Evolutionary conservation across 2,797 vertebrate genomes (phyloP), one percentile per base, ranked within the genome.

Genomic region (Enteromius radiatus): DNA sequence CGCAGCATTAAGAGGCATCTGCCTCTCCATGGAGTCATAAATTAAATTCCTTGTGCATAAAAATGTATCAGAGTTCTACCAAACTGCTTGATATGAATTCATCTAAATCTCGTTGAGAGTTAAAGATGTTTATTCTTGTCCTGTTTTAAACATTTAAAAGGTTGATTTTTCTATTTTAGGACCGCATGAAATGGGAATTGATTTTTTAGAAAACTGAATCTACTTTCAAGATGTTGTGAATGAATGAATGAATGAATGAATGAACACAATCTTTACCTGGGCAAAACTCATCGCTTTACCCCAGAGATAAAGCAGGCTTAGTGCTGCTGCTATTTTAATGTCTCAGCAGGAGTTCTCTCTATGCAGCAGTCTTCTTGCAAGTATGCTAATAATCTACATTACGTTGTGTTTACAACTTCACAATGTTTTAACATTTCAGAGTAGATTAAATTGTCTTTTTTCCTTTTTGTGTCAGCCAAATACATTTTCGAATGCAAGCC

Each of bases 1-100:
- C 82, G 38, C 86, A 81, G 87, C 88, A 87, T 84, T 82, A 85
- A 82, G 89, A 87, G 21, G 12, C 43, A 74, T 64, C 19, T 38
- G 33, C 11, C n/a, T 65, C 33, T 38, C 45, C 56, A 36, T 12
- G 4, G 15, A 76, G 69, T 63, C 36, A n/a, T 19, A 43, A 23
- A 71, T 71, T 52, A 75, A 10, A 81, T 81, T 64, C 43, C 41
- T 64, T 52, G 14, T 8, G 14, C 43, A 74, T 65, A 19, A 64
- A 71, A 49, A 45, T 38, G 12, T 14, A 38, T 63, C 78, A 80
- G 12, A 45, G 67, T 71, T 71, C 43, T 74, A 28, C 69, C 41
- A 52, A 36, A 41, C 64, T n/a, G 17, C n/a, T 74, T 74, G 7
- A 73, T 19, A 45, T 12, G n/a, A 81, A 74, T 74, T 47, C 1